Conservation (phyloP, 1,140 invertebrate species). For the Carposina sasakii region DNA sequence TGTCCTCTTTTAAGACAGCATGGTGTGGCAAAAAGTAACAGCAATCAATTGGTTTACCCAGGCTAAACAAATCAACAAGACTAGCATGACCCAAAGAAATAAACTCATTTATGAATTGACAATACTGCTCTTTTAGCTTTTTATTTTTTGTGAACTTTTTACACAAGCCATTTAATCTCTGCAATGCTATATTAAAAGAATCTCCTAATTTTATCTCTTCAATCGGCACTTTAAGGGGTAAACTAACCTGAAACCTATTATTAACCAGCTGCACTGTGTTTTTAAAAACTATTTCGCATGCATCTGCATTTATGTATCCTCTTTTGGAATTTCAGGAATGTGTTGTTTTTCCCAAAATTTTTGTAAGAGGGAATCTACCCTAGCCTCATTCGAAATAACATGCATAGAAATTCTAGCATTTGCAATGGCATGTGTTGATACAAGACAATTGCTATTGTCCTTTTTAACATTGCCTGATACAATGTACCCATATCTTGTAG, state of each 20-base stretch:
- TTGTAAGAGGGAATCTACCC: no score
- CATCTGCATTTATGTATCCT: no score
- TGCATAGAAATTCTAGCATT: no score
- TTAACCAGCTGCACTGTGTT: not conserved
- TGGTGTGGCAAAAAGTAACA: slow-evolving; percentile 4
- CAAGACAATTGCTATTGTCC: no score
- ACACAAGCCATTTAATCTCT: not conserved
- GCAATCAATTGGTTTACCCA: not conserved
- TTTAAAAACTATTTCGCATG: not conserved
- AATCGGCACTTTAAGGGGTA: slow-evolving; percentile 1
- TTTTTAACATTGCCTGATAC: no score
- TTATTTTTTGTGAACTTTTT: slow-evolving; percentile 1
- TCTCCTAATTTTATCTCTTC: not conserved
- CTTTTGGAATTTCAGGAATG: no score
- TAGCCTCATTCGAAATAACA: no score
- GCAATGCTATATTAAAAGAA: slow-evolving; percentile 7
- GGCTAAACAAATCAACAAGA: not conserved
- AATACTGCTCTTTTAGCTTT: not conserved
- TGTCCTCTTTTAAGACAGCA: not conserved
- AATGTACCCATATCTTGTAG: no score
- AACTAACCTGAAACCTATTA: slow-evolving; percentile 3
- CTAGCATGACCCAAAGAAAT: not conserved
- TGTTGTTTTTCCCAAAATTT: no score
- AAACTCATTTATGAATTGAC: not conserved
- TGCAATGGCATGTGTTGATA: no score